Conservation (phyloP, 2,888 invertebrate genomes). For the Lagria hirta region DNA sequence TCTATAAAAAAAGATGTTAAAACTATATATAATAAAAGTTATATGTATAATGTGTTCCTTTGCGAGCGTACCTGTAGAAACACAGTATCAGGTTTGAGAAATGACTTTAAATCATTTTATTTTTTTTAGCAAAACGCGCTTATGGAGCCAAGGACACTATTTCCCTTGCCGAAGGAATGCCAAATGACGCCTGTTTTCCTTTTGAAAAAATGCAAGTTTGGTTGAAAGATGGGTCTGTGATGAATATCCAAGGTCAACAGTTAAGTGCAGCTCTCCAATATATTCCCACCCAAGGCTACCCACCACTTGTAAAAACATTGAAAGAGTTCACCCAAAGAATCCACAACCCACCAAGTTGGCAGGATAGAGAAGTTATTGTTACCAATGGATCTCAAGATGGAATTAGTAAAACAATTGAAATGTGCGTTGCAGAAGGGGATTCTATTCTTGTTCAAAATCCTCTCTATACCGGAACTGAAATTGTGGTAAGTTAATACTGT, state of each 20-base stretch:
- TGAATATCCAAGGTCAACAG: conserved; percentile 61
- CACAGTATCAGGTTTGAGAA: too few species aligned
- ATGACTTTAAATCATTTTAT: conserved; percentile 1
- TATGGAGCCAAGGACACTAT: conserved; percentile 57
- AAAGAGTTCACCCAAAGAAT: conserved; percentile 63
- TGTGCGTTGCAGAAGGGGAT: conserved; percentile 70
- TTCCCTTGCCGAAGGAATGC: conserved; percentile 73
- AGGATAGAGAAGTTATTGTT: conserved; percentile 64
- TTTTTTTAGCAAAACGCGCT: conserved; percentile 56
- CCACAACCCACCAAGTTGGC: conserved; percentile 68
- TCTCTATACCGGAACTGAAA: conserved; percentile 69
- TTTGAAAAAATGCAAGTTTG: conserved; percentile 64
- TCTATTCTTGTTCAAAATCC: conserved; percentile 71
- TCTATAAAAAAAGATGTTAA: too few species aligned
- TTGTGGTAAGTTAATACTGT: conserved; percentile 59
- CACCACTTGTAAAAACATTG: conserved; percentile 61
- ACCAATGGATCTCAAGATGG: conserved; percentile 79
- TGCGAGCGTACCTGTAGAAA: neutral
- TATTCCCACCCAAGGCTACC: conserved; percentile 70
- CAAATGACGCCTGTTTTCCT: conserved; percentile 72
- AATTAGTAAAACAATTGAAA: conserved; percentile 72
- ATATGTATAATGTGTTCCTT: too few species aligned
- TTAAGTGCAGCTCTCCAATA: conserved; percentile 73
- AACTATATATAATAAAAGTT: too few species aligned
- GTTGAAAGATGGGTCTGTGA: conserved; percentile 58